Evolutionary conservation across 2,888 invertebrate species (phyloP).

Genomic region (Drosophila tanythrix): DNA sequence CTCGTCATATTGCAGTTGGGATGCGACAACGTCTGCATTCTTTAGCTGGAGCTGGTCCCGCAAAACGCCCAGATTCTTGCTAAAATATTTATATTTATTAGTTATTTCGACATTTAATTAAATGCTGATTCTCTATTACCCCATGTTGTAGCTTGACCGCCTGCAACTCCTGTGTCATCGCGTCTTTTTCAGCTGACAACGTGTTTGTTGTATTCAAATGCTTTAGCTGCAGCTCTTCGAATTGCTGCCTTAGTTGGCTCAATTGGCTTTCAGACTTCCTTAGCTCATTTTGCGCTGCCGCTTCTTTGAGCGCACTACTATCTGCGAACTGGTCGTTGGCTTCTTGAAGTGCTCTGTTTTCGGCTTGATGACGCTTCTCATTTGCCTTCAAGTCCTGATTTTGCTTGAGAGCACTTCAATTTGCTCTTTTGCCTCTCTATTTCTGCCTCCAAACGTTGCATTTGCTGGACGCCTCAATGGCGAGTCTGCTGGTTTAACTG

Average conservation of each 20-base stretch:
- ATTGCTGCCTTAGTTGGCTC: background rate
- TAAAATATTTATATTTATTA: constrained; percentile 5
- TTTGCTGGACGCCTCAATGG: background rate
- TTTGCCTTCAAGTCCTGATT: background rate
- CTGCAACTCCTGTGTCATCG: constrained; percentile 1
- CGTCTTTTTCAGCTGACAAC: background rate
- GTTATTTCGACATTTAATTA: background rate
- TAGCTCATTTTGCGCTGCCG: background rate
- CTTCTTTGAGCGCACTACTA: background rate
- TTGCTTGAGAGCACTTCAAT: background rate
- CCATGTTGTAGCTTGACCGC: constrained; percentile 2
- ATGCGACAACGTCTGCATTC: background rate
- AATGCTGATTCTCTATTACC: constrained; percentile 4
- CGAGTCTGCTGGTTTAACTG: constrained; percentile 5
- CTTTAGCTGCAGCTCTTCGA: constrained; percentile 1
- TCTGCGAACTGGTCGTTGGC: constrained; percentile 1
- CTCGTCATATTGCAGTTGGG: background rate
- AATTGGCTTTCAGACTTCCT: background rate
- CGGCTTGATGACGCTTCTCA: background rate
- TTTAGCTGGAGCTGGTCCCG: constrained; percentile 7
- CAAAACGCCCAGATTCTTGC: background rate
- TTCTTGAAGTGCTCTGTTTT: constrained; percentile 10
- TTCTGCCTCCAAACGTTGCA: background rate
- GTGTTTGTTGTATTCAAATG: background rate
- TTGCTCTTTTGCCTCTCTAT: background rate